Base-by-base conservation (phyloP, 2,888 invertebrate genomes). In the Parnassius glacialis region DNA sequence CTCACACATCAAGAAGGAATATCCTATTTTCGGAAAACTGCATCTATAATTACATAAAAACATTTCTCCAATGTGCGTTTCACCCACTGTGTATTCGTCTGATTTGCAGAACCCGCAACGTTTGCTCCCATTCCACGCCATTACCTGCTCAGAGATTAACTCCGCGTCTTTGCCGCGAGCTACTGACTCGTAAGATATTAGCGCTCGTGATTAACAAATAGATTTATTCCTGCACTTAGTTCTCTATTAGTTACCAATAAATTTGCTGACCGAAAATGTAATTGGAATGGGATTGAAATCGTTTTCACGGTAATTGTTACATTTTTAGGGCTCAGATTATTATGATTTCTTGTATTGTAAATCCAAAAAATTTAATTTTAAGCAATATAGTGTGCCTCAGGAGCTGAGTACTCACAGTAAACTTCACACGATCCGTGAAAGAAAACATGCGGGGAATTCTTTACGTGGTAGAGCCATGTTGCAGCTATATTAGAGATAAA, bases 111-210 rank as follows among this genome's bases (percentile, higher is more conserved):
- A 62, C 56, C 64, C 59, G 67, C 70, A 67, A 62, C 66, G 70
- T 67, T 67, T 57, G 71, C 74, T 66, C 67, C 70, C 62, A 65
- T 78, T 79, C 76, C 75, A 61, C 68, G 61, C 73, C 75, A 78
- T 80, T 77, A 76, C 74, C 70, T 72, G 68, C 61, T 54, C 71
- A 69, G 67, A 73, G 71, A 75, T 78, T 73, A 79, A 68, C 64
- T n/a, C 52, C 59, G 63, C 61, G 56, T 66, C 59, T 66, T 54
- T 45, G 64, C 65, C 12, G 43, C 51, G 64, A 66, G 69, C 60
- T 60, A 61, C 67, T 66, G 67, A 67, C 66, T 63, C 68, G 66
- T 51, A 44, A 65, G 57, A 63, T 65, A 63, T 65, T 58, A 61
- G 52, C 44, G 47, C 59, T 58, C 48, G 50, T 52, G 62, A 59